Percentiles rank a stretch among this genome's conserved stretches.
Evolutionary conservation across 2,888 invertebrate species (phyloP).

Genomic region (Eristalis arbustorum): DNA sequence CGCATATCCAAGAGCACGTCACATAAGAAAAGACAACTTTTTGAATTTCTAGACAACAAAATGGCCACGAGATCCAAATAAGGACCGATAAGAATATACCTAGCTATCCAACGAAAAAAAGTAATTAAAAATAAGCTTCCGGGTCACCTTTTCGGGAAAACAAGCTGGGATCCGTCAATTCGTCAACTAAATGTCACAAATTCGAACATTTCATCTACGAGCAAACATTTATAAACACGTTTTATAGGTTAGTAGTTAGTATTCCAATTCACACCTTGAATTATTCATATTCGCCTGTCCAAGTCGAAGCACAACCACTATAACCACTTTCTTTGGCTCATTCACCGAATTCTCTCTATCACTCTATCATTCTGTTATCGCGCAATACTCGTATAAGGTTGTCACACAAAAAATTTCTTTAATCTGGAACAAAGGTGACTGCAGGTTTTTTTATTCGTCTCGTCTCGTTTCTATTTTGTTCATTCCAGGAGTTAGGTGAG

Average conservation of each 20-base stretch:
- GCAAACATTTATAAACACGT: conserved; percentile 3
- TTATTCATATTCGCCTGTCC: conserved; percentile 11
- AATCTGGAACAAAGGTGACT: conserved; percentile 20
- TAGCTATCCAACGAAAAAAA: not conserved
- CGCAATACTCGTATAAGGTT: conserved; percentile 8
- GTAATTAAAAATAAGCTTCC: not conserved
- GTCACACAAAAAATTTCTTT: not conserved
- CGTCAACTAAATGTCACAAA: not conserved
- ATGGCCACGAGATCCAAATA: not conserved
- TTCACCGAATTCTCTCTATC: conserved; percentile 9
- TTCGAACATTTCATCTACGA: not conserved
- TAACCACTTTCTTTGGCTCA: not conserved
- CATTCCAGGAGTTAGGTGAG: not conserved
- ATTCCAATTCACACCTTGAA: conserved; percentile 17
- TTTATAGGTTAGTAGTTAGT: conserved; percentile 3
- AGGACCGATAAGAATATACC: not conserved
- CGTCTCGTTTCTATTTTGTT: not conserved
- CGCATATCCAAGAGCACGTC: not conserved
- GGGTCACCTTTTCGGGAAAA: not conserved
- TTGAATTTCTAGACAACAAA: not conserved
- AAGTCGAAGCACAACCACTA: not conserved
- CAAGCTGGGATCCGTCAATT: not conserved
- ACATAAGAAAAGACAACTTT: not conserved
- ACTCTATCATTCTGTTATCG: conserved; percentile 17
- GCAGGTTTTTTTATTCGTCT: not conserved